Percentiles rank a stretch among this genome's conserved stretches.
Evolutionary conservation across 2,888 invertebrate species (phyloP).

Genomic region (Trachelus stipa): DNA sequence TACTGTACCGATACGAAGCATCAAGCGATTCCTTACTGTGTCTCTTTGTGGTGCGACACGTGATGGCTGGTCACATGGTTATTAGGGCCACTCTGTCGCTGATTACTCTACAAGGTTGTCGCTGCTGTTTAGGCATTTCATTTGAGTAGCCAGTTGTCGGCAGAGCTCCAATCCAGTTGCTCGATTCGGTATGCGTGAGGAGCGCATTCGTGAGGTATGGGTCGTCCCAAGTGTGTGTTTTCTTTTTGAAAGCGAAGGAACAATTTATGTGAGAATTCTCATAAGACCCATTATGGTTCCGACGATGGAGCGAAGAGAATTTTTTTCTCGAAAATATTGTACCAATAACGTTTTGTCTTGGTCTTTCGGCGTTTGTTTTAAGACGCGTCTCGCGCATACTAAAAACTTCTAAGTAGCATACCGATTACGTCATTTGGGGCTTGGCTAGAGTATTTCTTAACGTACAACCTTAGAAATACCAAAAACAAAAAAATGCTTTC

Average conservation of each 20-base stretch:
- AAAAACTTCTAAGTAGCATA: background rate
- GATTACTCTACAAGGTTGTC: conserved; percentile 57
- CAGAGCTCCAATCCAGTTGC: conserved; percentile 39
- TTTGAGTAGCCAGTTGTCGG: conserved; percentile 37
- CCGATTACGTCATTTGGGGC: background rate
- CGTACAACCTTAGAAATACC: no score
- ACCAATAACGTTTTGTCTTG: background rate
- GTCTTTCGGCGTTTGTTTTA: no score
- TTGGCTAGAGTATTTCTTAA: background rate
- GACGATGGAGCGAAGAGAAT: background rate
- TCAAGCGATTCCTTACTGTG: background rate
- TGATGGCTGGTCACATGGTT: conserved; percentile 31
- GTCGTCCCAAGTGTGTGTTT: background rate
- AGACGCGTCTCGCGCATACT: no score
- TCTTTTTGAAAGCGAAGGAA: background rate
- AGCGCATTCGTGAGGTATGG: background rate
- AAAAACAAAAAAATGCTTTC: no score
- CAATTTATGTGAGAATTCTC: background rate
- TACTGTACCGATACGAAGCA: background rate
- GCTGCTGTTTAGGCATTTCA: conserved; percentile 52
- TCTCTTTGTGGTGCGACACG: background rate
- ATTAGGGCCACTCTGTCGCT: conserved; percentile 59
- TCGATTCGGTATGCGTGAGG: conserved; percentile 23
- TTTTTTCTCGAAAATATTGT: background rate
- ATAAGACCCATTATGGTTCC: no score